Evolutionary conservation across 2,888 invertebrate species (phyloP).

Genomic region (Incurvaria masculella): DNA sequence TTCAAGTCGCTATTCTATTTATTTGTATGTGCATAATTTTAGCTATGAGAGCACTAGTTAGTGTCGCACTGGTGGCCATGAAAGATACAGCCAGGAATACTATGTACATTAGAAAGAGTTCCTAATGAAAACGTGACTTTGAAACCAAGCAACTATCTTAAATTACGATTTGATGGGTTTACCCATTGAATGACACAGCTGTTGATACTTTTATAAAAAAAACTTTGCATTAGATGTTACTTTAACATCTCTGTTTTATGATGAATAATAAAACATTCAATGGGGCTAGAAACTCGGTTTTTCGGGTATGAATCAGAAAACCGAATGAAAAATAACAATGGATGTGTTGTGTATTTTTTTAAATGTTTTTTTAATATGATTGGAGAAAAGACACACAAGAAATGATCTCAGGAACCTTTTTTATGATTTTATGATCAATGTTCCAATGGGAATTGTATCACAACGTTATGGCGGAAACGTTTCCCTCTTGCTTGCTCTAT

Average conservation of each 20-base stretch:
- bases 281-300: too few species aligned
- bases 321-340: too few species aligned
- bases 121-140: background rate
- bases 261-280: too few species aligned
- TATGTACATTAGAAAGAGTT: background rate
- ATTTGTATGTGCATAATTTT: conserved; percentile 24
- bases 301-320: too few species aligned
- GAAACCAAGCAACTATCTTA: too few species aligned
- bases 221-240: too few species aligned
- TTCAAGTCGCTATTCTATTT: conserved; percentile 30
- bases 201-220: too few species aligned
- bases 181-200: too few species aligned
- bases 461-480: conserved; percentile 61
- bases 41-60: background rate
- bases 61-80: conserved; percentile 38
- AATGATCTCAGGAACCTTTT: conserved; percentile 46
- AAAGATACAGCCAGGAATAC: conserved; percentile 16
- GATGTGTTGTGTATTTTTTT: too few species aligned
- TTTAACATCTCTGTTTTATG: too few species aligned
- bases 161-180: too few species aligned
- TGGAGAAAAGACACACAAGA: conserved; percentile 36
- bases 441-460: conserved; percentile 57
- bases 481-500: conserved; percentile 42
- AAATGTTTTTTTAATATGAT: conserved; percentile 27
- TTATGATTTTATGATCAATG: conserved; percentile 51